Conservation (phyloP, 2,113 vertebrate genomes). For the Pelvicachromis taeniatus region DNA sequence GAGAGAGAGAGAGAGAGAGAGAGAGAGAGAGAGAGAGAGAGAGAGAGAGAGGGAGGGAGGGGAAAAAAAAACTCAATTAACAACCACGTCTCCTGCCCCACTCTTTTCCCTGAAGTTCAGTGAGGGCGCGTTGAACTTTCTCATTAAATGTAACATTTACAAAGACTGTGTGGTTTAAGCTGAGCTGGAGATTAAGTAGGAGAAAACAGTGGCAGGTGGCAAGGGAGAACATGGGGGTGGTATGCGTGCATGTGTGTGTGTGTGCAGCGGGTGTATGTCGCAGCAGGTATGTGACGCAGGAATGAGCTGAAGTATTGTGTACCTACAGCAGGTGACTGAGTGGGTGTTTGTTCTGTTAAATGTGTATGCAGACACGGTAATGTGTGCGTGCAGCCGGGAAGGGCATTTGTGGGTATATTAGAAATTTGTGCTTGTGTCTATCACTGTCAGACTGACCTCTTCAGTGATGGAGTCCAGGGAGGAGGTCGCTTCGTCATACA, state of each 20-base stretch:
- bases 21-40: no score
- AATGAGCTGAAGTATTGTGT: conserved; percentile 46
- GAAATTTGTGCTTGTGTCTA: neutral
- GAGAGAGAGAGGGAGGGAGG: no score
- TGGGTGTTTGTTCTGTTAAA: conserved; percentile 49
- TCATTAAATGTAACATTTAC: conserved; percentile 69
- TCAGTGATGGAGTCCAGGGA: conserved; percentile 98
- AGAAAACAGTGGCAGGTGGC: conserved; percentile 60
- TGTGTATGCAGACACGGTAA: conserved; percentile 9
- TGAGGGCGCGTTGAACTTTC: conserved; percentile 47
- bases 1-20: no score
- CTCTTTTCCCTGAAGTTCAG: conserved; percentile 31
- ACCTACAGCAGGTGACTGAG: conserved; percentile 49
- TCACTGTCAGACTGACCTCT: conserved; percentile 77
- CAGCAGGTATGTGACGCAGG: conserved; percentile 48
- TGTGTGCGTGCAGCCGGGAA: neutral
- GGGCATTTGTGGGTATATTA: neutral
- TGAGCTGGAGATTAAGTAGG: conserved; percentile 54
- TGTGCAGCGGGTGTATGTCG: conserved; percentile 16
- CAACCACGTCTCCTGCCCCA: neutral
- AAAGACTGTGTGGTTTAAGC: conserved; percentile 55
- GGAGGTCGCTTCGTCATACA: conserved; percentile 98
- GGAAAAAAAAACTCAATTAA: conserved; percentile 32
- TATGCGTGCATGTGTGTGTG: neutral
- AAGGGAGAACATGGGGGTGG: conserved; percentile 33